Conservation (phyloP, 2,113 vertebrate genomes). For the Carlito syrichta region DNA sequence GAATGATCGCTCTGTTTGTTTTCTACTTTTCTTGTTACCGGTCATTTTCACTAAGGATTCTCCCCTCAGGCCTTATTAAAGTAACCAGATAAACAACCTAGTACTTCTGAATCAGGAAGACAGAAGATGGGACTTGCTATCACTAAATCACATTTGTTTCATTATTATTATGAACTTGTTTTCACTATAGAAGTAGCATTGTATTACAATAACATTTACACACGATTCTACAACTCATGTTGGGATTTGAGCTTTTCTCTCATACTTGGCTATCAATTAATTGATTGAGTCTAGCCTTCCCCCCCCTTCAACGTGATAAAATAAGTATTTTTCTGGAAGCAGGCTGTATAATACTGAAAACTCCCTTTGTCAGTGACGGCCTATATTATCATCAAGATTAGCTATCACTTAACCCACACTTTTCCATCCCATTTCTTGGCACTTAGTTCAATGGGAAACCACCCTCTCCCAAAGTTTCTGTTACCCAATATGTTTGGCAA, state of each 20-base stretch:
- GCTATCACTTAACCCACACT: not conserved
- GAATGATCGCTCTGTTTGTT: constrained; percentile 61
- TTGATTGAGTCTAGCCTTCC: not conserved
- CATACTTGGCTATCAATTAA: not conserved
- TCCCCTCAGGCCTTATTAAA: constrained; percentile 65
- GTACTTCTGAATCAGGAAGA: constrained; percentile 22
- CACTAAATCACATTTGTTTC: not conserved
- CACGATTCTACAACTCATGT: not conserved
- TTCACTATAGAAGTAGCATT: not conserved
- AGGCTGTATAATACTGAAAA: not conserved
- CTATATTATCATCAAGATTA: not conserved
- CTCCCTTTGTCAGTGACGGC: not conserved
- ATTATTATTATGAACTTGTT: not conserved
- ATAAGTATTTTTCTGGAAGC: constrained; percentile 18
- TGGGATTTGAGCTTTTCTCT: not conserved
- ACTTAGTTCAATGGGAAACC: not conserved
- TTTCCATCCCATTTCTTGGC: not conserved
- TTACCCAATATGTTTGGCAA: not conserved
- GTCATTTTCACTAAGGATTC: constrained; percentile 57
- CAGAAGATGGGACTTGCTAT: not conserved
- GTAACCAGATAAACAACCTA: constrained; percentile 49
- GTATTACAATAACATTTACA: not conserved
- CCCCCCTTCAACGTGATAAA: not conserved
- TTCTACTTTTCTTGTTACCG: constrained; percentile 60
- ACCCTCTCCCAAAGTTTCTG: not conserved